A percentile compares a stretch with the other conserved stretches of the same genome.
phyloP scores from a whole-genome alignment of 2,797 vertebrate genomes.

The Orientallactaga sibirica region DNA sequence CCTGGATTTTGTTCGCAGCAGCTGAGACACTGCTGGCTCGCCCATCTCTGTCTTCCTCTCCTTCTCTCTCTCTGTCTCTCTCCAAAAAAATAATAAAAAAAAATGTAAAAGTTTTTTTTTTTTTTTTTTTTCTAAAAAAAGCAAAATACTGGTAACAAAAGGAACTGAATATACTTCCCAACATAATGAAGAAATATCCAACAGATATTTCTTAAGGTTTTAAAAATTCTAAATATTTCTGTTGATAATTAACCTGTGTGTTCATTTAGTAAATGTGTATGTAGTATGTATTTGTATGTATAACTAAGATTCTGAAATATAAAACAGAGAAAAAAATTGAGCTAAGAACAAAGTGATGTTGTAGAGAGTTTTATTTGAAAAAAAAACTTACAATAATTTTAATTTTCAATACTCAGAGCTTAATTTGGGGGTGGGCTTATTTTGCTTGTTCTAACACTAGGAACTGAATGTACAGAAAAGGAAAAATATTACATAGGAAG shows the following conservation, averaged over 20 bases:
- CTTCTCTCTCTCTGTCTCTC: no score
- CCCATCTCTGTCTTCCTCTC: no score
- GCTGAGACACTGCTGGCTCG: no score
- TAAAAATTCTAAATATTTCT: conserved; percentile 41
- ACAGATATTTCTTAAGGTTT: neutral
- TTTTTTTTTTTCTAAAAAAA: no score
- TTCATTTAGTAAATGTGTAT: neutral
- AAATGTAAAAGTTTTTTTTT: no score
- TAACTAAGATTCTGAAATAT: neutral
- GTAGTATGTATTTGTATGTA: neutral
- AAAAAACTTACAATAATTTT: no score
- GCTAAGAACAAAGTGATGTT: neutral
- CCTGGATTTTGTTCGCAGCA: no score
- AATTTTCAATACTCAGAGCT: no score
- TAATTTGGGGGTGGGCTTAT: neutral
- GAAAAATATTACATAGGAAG: neutral
- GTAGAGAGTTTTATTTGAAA: no score
- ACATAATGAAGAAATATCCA: neutral
- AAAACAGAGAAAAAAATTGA: neutral
- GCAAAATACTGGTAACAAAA: conserved; percentile 15
- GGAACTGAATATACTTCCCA: conserved; percentile 6
- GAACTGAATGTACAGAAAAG: neutral
- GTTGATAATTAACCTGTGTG: neutral
- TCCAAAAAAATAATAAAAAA: no score
- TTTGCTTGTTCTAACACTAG: neutral